These are phyloP conservation scores for Arge pagana DNA, from an alignment of 2,888 invertebrate genomes.

Conservation along the genomic window DNA sequence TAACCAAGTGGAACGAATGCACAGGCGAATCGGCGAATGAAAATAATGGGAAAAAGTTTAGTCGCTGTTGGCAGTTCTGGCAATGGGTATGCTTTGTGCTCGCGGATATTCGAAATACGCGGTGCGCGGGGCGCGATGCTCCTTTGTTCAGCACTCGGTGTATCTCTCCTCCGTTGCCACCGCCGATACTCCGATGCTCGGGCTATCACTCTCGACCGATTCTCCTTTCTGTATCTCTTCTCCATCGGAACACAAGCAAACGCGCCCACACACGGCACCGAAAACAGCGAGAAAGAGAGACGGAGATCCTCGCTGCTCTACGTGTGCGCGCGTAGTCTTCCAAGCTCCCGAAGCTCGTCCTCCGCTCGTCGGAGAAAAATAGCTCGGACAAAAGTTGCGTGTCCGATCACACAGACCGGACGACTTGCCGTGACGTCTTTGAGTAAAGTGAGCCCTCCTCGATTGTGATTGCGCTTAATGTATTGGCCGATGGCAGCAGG, in stretches of 20 bases:
- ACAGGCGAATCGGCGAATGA: slow-evolving; percentile 2
- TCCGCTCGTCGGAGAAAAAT: slow-evolving; percentile 6
- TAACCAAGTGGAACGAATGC: not conserved
- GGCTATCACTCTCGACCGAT: no score
- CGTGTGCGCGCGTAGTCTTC: not conserved
- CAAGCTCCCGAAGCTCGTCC: slow-evolving; percentile 10
- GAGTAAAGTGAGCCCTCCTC: slow-evolving; percentile 16
- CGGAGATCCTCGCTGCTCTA: not conserved
- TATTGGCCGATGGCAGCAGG: slow-evolving; percentile 15
- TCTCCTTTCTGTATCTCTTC: not conserved
- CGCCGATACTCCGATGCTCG: slow-evolving; percentile 6
- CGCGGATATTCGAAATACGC: slow-evolving; percentile 16
- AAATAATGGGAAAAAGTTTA: slow-evolving; percentile 10
- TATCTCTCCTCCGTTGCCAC: slow-evolving; percentile 8
- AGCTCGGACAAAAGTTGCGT: slow-evolving; percentile 15
- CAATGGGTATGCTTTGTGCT: slow-evolving; percentile 12
- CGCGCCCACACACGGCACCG: not conserved
- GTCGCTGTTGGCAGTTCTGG: not conserved
- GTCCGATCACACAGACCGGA: slow-evolving; percentile 8
- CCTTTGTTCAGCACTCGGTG: slow-evolving; percentile 18
- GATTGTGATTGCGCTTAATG: slow-evolving; percentile 23
- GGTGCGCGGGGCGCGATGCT: slow-evolving; percentile 20
- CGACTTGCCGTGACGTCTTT: slow-evolving; percentile 16
- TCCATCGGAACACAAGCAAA: not conserved
- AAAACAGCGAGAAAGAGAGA: not conserved